These are phyloP conservation scores for Drosophila nigricruria DNA, from an alignment of 2,888 invertebrate genomes.

Conservation along the genomic window DNA sequence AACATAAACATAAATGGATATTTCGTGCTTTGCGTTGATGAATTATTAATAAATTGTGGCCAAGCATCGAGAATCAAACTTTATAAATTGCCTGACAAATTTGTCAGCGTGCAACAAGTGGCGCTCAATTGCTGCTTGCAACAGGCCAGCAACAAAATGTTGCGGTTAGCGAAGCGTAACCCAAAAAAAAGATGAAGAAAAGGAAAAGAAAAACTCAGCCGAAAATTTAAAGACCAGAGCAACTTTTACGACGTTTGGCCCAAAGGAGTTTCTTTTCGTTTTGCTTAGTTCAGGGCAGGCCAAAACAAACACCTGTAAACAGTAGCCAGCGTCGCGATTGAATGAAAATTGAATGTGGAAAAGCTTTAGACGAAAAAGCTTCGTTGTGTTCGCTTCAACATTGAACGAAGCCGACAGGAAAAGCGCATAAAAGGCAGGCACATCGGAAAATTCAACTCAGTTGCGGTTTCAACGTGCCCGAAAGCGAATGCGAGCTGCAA, in stretches of 20 bases:
- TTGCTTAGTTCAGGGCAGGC: constrained; percentile 7
- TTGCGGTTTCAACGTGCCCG: constrained; percentile 70
- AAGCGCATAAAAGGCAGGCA: constrained; percentile 67
- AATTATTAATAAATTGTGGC: constrained; percentile 66
- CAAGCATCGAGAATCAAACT: constrained; percentile 30
- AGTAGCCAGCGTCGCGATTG: constrained; percentile 24
- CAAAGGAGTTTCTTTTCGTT: constrained; percentile 15
- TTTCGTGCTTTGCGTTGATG: constrained; percentile 33
- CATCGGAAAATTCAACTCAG: constrained; percentile 68
- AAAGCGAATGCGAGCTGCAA: constrained; percentile 42
- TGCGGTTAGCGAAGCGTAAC: constrained; percentile 47
- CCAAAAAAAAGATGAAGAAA: constrained; percentile 5
- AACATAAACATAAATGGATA: constrained; percentile 26
- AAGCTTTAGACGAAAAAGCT: constrained; percentile 47
- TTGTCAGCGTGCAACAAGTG: constrained; percentile 63
- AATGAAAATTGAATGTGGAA: constrained; percentile 45
- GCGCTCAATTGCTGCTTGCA: constrained; percentile 37
- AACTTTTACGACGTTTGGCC: constrained; percentile 28
- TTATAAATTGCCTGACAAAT: constrained; percentile 27
- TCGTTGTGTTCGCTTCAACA: constrained; percentile 58
- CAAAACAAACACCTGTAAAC: constrained; percentile 79
- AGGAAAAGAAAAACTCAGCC: neutral
- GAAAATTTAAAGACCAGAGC: constrained; percentile 36
- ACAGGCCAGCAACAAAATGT: constrained; percentile 29
- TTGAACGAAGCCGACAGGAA: constrained; percentile 63